A percentile compares a stretch with the other conserved stretches of the same genome.
Evolutionary conservation across 2,113 vertebrate genomes (phyloP).

Genomic region (Megalops atlanticus): DNA sequence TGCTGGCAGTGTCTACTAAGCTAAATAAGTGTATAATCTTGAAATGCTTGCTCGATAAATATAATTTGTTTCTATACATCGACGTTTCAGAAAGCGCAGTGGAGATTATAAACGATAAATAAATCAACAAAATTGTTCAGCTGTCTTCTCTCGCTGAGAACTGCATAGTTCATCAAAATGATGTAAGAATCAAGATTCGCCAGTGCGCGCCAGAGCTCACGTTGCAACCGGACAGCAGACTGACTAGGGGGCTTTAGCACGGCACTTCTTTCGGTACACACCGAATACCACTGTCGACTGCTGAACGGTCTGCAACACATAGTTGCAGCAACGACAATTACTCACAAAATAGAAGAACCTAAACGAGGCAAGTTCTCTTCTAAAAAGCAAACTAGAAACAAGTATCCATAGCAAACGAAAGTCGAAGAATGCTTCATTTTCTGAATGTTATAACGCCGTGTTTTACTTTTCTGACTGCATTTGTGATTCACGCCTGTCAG

Average conservation of each 20-base stretch:
- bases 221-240: not conserved
- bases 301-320: constrained; percentile 22
- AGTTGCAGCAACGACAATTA: not conserved
- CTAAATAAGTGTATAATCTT: not conserved
- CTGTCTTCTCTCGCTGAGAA: not conserved
- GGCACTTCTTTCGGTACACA: constrained; percentile 12
- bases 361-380: not conserved
- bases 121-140: not conserved
- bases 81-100: not conserved
- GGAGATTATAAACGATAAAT: not conserved
- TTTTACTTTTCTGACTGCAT: constrained; percentile 59
- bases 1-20: not conserved
- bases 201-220: constrained; percentile 12
- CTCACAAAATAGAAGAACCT: not conserved
- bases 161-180: not conserved
- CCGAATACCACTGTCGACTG: constrained; percentile 1
- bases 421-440: constrained; percentile 56
- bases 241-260: not conserved
- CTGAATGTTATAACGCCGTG: constrained; percentile 53
- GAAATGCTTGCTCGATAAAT: not conserved
- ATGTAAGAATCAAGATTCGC: constrained; percentile 29
- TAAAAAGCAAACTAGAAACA: not conserved
- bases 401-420: not conserved
- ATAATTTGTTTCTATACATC: not conserved
- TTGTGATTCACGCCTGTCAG: constrained; percentile 61